phyloP scores from a whole-genome alignment of 2,888 invertebrate species.

The Stratiomys singularior region DNA sequence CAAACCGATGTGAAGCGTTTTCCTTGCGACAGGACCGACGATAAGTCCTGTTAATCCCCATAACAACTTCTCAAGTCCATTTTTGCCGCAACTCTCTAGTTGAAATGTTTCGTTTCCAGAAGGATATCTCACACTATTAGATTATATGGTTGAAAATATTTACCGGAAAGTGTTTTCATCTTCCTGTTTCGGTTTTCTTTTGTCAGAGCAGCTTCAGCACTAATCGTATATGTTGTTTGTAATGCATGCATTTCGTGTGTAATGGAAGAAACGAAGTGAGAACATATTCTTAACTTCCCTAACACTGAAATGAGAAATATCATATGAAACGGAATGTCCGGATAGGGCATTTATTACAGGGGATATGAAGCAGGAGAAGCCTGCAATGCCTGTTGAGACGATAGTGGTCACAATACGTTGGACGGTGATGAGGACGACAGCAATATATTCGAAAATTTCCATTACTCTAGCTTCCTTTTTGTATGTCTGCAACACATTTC shows the following conservation, averaged over 20 bases:
- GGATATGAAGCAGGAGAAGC: not conserved
- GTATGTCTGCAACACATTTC: conserved; percentile 28
- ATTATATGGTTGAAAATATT: not conserved
- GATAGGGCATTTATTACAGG: conserved; percentile 36
- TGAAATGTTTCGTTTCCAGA: not conserved
- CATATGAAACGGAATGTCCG: conserved; percentile 29
- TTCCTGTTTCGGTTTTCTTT: conserved; percentile 33
- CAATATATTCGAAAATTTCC: conserved; percentile 30
- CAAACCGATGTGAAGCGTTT: not conserved
- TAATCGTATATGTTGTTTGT: too few relatives aligned
- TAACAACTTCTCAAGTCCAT: conserved; percentile 33
- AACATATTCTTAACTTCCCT: conserved; percentile 14
- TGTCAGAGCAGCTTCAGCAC: not conserved
- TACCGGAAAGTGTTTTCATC: conserved; percentile 36
- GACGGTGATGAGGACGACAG: conserved; percentile 11
- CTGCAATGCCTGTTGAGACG: too few relatives aligned
- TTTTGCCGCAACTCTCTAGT: conserved; percentile 6
- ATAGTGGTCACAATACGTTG: not conserved
- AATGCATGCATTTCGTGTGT: not conserved
- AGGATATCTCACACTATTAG: not conserved
- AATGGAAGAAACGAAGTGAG: not conserved
- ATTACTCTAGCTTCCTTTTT: conserved; percentile 10
- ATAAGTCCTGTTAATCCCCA: conserved; percentile 11
- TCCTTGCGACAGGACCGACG: not conserved
- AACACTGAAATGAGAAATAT: conserved; percentile 19